These are phyloP conservation scores for Zhuqinia jingwanae DNA, from an alignment of 2,888 invertebrate species.

Conservation along the genomic window DNA sequence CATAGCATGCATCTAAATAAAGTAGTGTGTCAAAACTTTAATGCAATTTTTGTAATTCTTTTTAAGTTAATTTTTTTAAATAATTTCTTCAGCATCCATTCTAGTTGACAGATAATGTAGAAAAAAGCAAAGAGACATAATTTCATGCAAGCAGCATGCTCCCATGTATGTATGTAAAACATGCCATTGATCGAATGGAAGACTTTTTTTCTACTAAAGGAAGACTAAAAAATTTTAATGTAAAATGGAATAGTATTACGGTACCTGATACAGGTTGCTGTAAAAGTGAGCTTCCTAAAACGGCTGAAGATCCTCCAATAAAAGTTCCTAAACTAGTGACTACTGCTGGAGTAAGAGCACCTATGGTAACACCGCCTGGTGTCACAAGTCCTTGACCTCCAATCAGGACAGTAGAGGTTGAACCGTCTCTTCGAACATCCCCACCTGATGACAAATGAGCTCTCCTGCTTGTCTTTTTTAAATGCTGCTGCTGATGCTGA, in stretches of 20 bases:
- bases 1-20: conserved; percentile 70
- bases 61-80: too few species aligned
- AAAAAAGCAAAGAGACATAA: neutral
- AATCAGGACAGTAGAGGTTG: conserved; percentile 76
- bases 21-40: neutral
- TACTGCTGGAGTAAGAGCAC: conserved; percentile 79
- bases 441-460: conserved; percentile 74
- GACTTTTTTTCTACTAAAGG: neutral
- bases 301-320: conserved; percentile 75
- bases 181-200: neutral
- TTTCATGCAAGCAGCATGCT: neutral
- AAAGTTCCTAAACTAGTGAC: conserved; percentile 79
- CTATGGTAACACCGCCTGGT: conserved; percentile 78
- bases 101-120: neutral
- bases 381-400: conserved; percentile 77
- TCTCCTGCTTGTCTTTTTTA: conserved; percentile 81
- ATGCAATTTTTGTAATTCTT: too few species aligned
- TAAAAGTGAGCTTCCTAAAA: conserved; percentile 75
- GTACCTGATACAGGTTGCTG: conserved; percentile 77
- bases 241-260: too few species aligned
- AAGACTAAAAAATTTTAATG: too few species aligned
- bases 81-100: too few species aligned
- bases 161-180: neutral
- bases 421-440: conserved; percentile 73
- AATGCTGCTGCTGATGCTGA: conserved; percentile 81